Percentiles rank a stretch among this genome's conserved stretches.
Evolutionary conservation across 2,113 vertebrate genomes (phyloP).

Genomic region (Zootoca vivipara): DNA sequence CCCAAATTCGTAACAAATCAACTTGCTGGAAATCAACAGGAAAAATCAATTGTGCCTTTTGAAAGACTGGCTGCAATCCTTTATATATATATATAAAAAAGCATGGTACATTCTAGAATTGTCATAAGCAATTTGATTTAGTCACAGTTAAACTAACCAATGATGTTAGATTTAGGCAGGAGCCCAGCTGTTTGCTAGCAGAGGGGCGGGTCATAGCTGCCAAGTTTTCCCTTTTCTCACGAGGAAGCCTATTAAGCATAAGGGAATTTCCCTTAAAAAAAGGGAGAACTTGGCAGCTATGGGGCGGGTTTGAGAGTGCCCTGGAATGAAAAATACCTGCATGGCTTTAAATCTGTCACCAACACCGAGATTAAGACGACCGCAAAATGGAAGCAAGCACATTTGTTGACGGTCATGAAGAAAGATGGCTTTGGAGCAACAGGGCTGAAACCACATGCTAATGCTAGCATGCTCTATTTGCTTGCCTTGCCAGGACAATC

Average conservation of each 20-base stretch:
- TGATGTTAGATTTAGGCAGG: conserved; percentile 26
- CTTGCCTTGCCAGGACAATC: conserved; percentile 43
- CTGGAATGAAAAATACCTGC: conserved; percentile 53
- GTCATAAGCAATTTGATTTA: conserved; percentile 44
- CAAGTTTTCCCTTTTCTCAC: too few relatives aligned
- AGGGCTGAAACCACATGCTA: conserved; percentile 55
- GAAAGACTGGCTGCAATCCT: conserved; percentile 45
- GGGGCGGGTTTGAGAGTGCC: conserved; percentile 48
- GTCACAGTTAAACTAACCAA: conserved; percentile 34
- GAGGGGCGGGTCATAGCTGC: conserved; percentile 30
- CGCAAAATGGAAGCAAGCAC: conserved; percentile 56
- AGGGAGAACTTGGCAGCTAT: too few relatives aligned
- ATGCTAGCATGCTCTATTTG: conserved; percentile 38
- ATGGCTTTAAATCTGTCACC: conserved; percentile 29
- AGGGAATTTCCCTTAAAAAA: too few relatives aligned
- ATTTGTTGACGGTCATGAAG: conserved; percentile 62
- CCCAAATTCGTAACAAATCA: too few relatives aligned
- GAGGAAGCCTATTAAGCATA: too few relatives aligned
- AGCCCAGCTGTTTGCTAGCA: conserved; percentile 50
- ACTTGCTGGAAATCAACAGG: conserved; percentile 13
- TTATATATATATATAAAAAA: conserved; percentile 45
- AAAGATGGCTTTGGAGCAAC: conserved; percentile 60
- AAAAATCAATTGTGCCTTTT: conserved; percentile 52
- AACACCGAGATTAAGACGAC: conserved; percentile 24
- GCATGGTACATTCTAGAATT: conserved; percentile 44